Percentiles rank a stretch among this genome's conserved stretches.
Evolutionary conservation across 1,140 invertebrate species (phyloP).

Genomic region (Dinothrombium tinctorium): DNA sequence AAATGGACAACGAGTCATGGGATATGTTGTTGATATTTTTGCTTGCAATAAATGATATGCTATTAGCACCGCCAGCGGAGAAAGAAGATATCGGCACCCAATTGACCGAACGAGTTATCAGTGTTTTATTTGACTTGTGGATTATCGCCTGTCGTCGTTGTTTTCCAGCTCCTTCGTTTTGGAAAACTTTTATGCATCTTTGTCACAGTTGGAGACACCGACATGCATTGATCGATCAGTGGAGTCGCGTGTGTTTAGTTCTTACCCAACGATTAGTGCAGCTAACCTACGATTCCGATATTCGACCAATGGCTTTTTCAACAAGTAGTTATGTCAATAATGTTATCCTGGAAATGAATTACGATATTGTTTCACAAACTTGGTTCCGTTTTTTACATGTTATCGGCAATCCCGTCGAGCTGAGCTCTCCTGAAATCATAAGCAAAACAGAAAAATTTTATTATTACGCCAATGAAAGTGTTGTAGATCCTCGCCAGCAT

Average conservation of each 20-base stretch:
- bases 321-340: not conserved
- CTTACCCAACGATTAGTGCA: constrained; percentile 51
- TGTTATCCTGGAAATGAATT: constrained; percentile 39
- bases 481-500: constrained; percentile 65
- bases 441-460: constrained; percentile 62
- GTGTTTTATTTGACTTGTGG: constrained; percentile 86
- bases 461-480: constrained; percentile 24
- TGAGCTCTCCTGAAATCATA: constrained; percentile 61
- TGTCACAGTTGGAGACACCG: constrained; percentile 80
- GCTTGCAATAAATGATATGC: constrained; percentile 69
- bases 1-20: constrained; percentile 67
- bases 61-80: constrained; percentile 67
- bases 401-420: constrained; percentile 74
- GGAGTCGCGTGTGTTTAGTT: constrained; percentile 74
- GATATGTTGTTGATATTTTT: constrained; percentile 65
- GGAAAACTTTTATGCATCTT: constrained; percentile 82
- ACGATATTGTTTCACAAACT: constrained; percentile 68
- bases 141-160: constrained; percentile 65
- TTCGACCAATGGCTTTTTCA: not conserved
- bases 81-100: constrained; percentile 82
- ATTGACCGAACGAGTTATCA: constrained; percentile 71
- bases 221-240: constrained; percentile 69
- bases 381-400: constrained; percentile 84
- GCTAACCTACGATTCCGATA: constrained; percentile 1
- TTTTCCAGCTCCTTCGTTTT: constrained; percentile 73